Evolutionary conservation across 1,140 invertebrate species (phyloP), one percentile per base, ranked within the genome.

Genomic region (Argopecten irradians): DNA sequence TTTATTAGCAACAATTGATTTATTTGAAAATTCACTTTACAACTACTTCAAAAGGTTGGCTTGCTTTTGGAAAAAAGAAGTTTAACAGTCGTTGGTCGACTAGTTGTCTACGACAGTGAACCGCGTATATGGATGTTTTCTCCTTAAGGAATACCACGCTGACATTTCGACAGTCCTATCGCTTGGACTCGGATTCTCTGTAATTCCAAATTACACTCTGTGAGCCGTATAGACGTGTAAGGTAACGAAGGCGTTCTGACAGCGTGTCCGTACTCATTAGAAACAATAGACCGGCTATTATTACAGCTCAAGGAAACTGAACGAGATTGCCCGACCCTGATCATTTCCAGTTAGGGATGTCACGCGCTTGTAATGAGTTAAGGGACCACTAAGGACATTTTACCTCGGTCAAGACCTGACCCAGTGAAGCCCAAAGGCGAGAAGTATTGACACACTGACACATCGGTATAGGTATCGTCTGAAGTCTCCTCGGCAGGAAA

Each of bases 341-440:
- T 71, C 55, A 71, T 28, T 16, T 28, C 28, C 55, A 7, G 55
- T 71, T 71, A 71, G 55, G 55, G 22, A 71, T 71, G 55, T 71
- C 55, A 28, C 55, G 22, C 22, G 55, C 5, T 0, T 71, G 22
- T 71, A 71, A 71, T 71, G 55, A 71, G 55, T 71, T 71, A 28
- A 71, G 55, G n/a, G 22, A 71, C 55, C 55, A 28, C 55, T 71
- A 71, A n/a, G 55, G 55, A 71, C 55, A n/a, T n/a, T 3, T 71
- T n/a, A 71, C 55, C 55, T 71, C 55, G 55, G 55, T 71, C 55
- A 71, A 71, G n/a, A 28, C 55, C 55, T 71, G 55, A 71, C 55
- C 55, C 22, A 71, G 8, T 71, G 55, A 71, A 71, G 55, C 55
- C 55, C 55, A 71, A 71, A 71, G 55, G 55, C 55, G 55, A 28